These are phyloP conservation scores for Philhelius pedissequus DNA, from an alignment of 2,888 invertebrate species.

Conservation along the genomic window DNA sequence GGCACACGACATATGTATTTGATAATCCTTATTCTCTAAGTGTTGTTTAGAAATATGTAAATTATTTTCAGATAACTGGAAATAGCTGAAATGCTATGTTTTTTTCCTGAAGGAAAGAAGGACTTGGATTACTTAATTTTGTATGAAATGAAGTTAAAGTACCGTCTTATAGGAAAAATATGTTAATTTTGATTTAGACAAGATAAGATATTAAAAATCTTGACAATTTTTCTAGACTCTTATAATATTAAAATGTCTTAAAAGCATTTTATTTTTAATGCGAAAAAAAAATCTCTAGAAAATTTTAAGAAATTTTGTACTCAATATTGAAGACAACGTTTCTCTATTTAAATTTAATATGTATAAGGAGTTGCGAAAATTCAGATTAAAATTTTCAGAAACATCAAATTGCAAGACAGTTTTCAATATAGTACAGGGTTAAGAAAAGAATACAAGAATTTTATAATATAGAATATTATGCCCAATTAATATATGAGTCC, in stretches of 20 bases:
- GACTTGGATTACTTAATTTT: neutral
- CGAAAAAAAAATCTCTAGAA: neutral
- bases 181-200: conserved; percentile 52
- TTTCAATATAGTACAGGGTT: no score
- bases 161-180: conserved; percentile 53
- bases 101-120: neutral
- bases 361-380: no score
- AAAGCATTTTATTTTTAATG: neutral
- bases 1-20: neutral
- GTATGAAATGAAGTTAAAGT: neutral
- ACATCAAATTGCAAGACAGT: no score
- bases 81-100: neutral
- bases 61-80: conserved; percentile 1
- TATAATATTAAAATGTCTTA: neutral
- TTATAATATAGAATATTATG: no score
- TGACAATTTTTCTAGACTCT: no score
- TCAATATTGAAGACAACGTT: no score
- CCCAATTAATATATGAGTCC: no score
- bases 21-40: conserved; percentile 32
- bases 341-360: no score
- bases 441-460: no score
- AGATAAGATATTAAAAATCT: conserved; percentile 16
- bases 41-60: conserved; percentile 61
- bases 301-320: no score
- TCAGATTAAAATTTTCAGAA: no score